A percentile compares a stretch with the other conserved stretches of the same genome.
Evolutionary conservation across 2,888 invertebrate species (phyloP).

Genomic region (Ophioninae sp.): DNA sequence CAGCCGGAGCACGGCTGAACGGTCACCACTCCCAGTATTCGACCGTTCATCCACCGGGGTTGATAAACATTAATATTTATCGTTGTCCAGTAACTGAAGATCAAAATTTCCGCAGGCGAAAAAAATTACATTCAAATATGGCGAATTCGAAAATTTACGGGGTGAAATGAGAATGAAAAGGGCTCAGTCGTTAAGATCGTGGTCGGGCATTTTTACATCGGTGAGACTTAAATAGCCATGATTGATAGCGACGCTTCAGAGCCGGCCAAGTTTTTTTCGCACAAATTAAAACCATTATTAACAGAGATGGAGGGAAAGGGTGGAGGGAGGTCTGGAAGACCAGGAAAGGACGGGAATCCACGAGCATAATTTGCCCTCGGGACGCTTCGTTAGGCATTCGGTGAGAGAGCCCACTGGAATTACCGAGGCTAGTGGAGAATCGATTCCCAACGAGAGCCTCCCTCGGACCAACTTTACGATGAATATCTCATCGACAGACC

Average conservation of each 20-base stretch:
- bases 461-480: slow-evolving; percentile 40
- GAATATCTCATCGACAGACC: slow-evolving; percentile 62
- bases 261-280: slow-evolving; percentile 45
- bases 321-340: slow-evolving; percentile 2
- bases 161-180: slow-evolving; percentile 7
- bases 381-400: slow-evolving; percentile 42
- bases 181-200: slow-evolving; percentile 1
- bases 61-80: too few species aligned
- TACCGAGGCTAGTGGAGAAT: slow-evolving; percentile 42
- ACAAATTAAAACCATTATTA: slow-evolving; percentile 69
- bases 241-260: slow-evolving; percentile 53
- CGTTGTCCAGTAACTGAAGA: too few species aligned
- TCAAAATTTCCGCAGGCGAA: background rate
- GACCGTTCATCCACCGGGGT: too few species aligned
- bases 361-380: slow-evolving; percentile 53
- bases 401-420: slow-evolving; percentile 36
- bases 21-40: too few species aligned
- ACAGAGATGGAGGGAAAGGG: slow-evolving; percentile 57
- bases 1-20: too few species aligned
- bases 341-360: slow-evolving; percentile 54
- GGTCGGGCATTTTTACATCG: slow-evolving; percentile 19
- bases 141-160: background rate
- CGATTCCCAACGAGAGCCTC: slow-evolving; percentile 45
- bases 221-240: slow-evolving; percentile 4
- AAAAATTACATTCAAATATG: background rate